Base-by-base conservation (phyloP, 1,140 invertebrate species). In the Parapsyche elsis region DNA sequence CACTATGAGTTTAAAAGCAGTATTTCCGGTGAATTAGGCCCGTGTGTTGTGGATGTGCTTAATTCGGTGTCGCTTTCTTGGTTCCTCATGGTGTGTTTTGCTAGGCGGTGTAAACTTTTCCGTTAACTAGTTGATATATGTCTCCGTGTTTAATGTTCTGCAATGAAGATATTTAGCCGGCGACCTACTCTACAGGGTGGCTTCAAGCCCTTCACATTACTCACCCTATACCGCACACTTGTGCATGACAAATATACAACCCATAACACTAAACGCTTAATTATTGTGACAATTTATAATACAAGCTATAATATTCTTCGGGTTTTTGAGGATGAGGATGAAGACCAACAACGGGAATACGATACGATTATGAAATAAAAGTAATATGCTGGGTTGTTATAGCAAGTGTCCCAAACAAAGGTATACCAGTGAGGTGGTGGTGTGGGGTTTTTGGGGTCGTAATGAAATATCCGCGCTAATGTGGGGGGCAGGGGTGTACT, bases 401-500 rank as follows among this genome's bases (percentile, higher is more conserved):
- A 38, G 30, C 7, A 38, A 38, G 30, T 38, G 30, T 38, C 30
- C 30, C 30, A 38, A 38, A 38, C 7, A 38, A 38, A 38, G 30
- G 30, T 38, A 38, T 38, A 1, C 30, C 30, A 38, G 2, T 38
- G 30, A 38, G 49, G 49, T 53, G 10, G 16, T 14, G 16, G 49
- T 1, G 49, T 1, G 30, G 7, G 30, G 53, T 1, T 5, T 57
- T 21, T 10, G 61, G 61, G 16, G 26, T 30, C 73, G 73, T 81
- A 83, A 83, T 83, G 78, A 81, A 81, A 80, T 78, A 81, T 79
- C 75, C 77, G 21, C 77, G 61, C 76, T 83, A 83, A 83, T 83
- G 81, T 80, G 75, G 44, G 80, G 19, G 53, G 14, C 14, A n/a
- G 61, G 61, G 38, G 57, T 24, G 76, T 71, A 26, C 70, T 64